Evolutionary conservation across 2,797 vertebrate genomes (phyloP).

Genomic region (Nannoperca australis): DNA sequence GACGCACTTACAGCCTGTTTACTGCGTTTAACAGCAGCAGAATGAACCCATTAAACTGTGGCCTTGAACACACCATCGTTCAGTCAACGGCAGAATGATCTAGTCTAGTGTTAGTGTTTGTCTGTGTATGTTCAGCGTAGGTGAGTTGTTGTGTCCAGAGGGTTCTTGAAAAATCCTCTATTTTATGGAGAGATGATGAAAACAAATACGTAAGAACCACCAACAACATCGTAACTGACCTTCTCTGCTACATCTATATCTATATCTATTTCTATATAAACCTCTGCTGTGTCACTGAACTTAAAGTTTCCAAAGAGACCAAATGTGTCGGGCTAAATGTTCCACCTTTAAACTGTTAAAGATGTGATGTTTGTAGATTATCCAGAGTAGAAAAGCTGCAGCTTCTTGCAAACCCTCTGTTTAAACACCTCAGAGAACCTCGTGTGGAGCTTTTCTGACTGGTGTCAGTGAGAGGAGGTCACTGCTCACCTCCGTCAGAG

Average conservation of each 20-base stretch:
- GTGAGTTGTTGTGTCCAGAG: too few relatives aligned
- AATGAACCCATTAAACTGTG: constrained; percentile 17
- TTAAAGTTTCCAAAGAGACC: neutral
- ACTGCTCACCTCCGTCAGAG: too few relatives aligned
- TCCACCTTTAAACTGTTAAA: too few relatives aligned
- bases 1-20: constrained; percentile 33
- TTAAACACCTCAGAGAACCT: too few relatives aligned
- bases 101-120: too few relatives aligned
- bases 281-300: too few relatives aligned
- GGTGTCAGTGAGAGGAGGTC: too few relatives aligned
- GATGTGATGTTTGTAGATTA: neutral
- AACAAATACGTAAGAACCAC: neutral
- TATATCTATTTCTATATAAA: too few relatives aligned
- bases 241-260: neutral
- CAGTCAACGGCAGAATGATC: too few relatives aligned
- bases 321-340: neutral
- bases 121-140: too few relatives aligned
- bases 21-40: constrained; percentile 12
- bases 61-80: neutral
- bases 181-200: neutral
- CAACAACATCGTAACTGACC: neutral
- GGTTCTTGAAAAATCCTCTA: neutral
- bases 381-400: neutral
- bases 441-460: too few relatives aligned
- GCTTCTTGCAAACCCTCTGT: too few relatives aligned